Base-by-base conservation (phyloP, 2,797 vertebrate genomes). In the Melanitta fusca region DNA sequence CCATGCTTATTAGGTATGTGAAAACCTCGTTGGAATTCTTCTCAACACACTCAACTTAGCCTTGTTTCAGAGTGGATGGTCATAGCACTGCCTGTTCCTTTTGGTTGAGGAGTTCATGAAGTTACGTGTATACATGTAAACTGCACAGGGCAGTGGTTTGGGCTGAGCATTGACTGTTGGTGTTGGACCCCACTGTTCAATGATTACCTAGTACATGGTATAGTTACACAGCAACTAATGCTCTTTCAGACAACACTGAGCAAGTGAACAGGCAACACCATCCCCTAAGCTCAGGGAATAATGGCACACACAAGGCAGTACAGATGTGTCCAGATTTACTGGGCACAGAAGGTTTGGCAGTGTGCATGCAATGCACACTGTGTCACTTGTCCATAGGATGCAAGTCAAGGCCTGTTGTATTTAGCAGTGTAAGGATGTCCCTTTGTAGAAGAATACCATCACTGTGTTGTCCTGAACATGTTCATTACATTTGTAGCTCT, bases 71-170 rank as follows among this genome's bases (percentile, higher is more conserved):
- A 47, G 56, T 19, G 28, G 45, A 38, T 34, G 24, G 24, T 28
- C 45, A 32, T 10, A 49, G 34, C 2, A 9, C 38, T 65, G n/a
- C 21, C 13, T 34, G 12, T 36, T 94, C 80, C 38, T 80, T 81
- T 34, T 43, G 34, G 34, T 5, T 27, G 17, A 69, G 34, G 62
- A 21, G 14, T 54, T 70, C 28, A 4, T 0, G 2, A 61, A 3
- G 8, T 74, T 71, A 43, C 0, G 0, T 3, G 3, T 7, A 14
- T 2, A 21, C 27, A 74, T 62, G 5, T 21, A n/a, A 80, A 72
- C 6, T 32, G 41, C 64, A 57, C 2, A 47, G 70, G 54, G 30
- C 49, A 32, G 38, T 34, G 27, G 32, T 18, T 25, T 3, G 11
- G 36, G 58, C 56, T 79, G 64, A 69, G 45, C 49, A 14, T 1